Evolutionary conservation across 2,113 vertebrate genomes (phyloP), one percentile per base, ranked within the genome.

Genomic region (Amblyornis subalaris): DNA sequence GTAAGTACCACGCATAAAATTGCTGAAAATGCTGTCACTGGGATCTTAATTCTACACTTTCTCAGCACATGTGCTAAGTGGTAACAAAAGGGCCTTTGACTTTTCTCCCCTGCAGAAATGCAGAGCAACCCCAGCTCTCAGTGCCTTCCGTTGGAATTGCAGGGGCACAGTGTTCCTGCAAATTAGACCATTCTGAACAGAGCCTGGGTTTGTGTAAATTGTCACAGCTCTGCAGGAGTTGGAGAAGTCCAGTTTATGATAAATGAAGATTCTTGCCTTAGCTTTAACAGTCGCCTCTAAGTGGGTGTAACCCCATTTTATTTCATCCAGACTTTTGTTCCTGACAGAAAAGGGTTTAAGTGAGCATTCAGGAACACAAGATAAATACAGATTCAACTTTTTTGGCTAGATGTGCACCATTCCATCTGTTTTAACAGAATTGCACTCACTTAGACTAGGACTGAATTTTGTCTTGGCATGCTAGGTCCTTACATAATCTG

Each of bases 71-170:
- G 78, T 48, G 84, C 79, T 58, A 29, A 58, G 28, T 36, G 72
- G 9, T 73, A 85, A 94, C 79, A 95, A 93, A 91, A 95, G 82
- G 44, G 51, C n/a, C 90, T 93, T 90, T 86, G 65, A 88, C 40
- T 91, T 70, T 60, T 57, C 51, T 42, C 25, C 31, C 42, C 47
- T 92, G 58, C 61, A 92, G 91, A 93, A 95, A 55, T 20, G 64
- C 91, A 89, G 58, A 79, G 58, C 77, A 72, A 4, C 7, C 69
- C 53, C 50, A 64, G 73, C 73, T 75, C 44, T 66, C 40, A 1
- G 2, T 72, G 77, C 91, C 73, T 76, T 82, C 79, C 9, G 6
- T 0, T 66, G 79, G 29, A 86, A 73, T 12, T 25, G 72, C 83
- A 90, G 85, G 26, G 69, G 67, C 67, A 47, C 42, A 38, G 77